Evolutionary conservation across 2,113 vertebrate genomes (phyloP).

Genomic region (Lontra canadensis): DNA sequence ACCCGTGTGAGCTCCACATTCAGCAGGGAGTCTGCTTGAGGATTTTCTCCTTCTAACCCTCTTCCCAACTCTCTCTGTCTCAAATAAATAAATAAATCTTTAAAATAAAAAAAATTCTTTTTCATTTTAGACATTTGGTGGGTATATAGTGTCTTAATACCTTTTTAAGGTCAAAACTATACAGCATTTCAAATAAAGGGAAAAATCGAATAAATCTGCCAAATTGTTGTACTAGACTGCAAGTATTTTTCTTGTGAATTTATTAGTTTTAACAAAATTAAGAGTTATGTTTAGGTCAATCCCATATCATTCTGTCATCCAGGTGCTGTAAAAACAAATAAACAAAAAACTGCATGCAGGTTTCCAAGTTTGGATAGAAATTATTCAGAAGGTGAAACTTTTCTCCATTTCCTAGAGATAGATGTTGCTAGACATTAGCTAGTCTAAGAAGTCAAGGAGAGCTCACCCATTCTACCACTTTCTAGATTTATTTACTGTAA

Average conservation of each 20-base stretch:
- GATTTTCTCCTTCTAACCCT: too few relatives aligned
- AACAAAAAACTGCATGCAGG: not conserved
- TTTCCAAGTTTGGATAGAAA: not conserved
- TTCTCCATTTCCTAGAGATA: not conserved
- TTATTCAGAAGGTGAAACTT: not conserved
- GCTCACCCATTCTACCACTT: not conserved
- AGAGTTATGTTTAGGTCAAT: not conserved
- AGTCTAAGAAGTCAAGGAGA: not conserved
- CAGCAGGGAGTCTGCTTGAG: too few relatives aligned
- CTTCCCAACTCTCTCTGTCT: too few relatives aligned
- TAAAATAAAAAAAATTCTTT: not conserved
- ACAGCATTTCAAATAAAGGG: not conserved
- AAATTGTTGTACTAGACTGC: not conserved
- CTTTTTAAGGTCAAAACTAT: not conserved
- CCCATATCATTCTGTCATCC: not conserved
- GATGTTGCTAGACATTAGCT: not conserved
- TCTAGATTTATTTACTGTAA: not conserved
- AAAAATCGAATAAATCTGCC: not conserved
- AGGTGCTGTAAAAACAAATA: not conserved
- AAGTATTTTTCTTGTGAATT: not conserved
- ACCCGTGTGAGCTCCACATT: too few relatives aligned
- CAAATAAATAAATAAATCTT: not conserved
- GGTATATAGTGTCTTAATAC: not conserved
- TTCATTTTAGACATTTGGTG: not conserved
- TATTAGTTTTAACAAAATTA: conserved; percentile 13